phyloP scores from a whole-genome alignment of 2,113 vertebrate species.

The Microcebus ravelobensis region DNA sequence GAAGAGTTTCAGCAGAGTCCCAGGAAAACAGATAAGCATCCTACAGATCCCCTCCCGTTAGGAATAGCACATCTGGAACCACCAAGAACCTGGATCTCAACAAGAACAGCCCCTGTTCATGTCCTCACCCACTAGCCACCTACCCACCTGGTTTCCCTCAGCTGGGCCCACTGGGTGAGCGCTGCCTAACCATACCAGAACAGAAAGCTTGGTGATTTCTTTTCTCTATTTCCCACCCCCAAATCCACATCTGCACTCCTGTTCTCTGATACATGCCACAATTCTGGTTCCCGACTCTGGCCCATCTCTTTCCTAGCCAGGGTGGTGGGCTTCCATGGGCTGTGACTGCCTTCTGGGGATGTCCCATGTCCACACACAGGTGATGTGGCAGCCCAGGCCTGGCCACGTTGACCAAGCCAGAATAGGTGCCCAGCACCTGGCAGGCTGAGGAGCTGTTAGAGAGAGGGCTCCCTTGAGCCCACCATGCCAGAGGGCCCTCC shows the following conservation, averaged over 20 bases:
- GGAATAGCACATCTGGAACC: neutral
- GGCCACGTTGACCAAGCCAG: fast-evolving
- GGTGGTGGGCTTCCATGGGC: neutral
- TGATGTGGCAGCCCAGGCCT: neutral
- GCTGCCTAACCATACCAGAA: neutral
- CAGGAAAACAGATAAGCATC: fast-evolving
- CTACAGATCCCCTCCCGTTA: neutral
- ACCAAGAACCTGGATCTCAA: neutral
- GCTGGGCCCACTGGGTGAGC: neutral
- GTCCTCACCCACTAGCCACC: neutral
- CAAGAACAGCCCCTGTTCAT: neutral
- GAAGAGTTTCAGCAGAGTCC: neutral
- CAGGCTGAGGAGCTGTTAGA: neutral
- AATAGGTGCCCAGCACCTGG: neutral
- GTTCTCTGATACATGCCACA: neutral
- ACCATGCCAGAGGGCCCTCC: neutral
- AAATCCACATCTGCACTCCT: neutral
- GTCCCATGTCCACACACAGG: neutral
- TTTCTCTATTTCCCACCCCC: neutral
- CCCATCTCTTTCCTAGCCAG: neutral
- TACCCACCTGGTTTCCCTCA: neutral
- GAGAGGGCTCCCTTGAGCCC: neutral
- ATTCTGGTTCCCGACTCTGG: neutral
- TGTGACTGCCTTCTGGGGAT: neutral
- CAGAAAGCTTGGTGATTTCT: neutral